phyloP scores from a whole-genome alignment of 1,140 invertebrate species.

The Polyergus mexicanus region DNA sequence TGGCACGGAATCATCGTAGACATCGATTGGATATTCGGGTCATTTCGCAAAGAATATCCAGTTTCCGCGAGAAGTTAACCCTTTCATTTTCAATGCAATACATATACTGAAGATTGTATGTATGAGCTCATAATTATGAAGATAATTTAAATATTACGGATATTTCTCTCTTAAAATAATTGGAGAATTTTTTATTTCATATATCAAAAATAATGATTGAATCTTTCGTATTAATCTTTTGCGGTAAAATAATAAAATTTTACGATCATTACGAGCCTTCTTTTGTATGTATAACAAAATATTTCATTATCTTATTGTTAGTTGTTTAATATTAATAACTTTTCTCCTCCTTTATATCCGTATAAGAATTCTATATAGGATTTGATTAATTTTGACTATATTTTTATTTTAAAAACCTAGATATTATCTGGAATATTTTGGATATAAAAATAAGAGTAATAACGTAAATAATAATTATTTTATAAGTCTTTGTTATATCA shows the following conservation, averaged over 20 bases:
- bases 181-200: not conserved
- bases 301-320: not conserved
- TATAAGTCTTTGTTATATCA: not conserved
- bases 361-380: not conserved
- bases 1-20: not conserved
- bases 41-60: conserved; percentile 26
- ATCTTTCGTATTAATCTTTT: not conserved
- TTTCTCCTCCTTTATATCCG: not conserved
- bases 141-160: too few species aligned
- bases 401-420: not conserved
- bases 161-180: not conserved
- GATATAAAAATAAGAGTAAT: not conserved
- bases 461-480: not conserved
- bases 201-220: not conserved
- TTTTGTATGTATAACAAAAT: too few species aligned
- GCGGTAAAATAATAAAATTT: not conserved
- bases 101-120: too few species aligned
- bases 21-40: not conserved
- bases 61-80: not conserved
- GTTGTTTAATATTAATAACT: not conserved
- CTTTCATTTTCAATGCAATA: not conserved
- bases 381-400: not conserved
- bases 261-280: too few species aligned
- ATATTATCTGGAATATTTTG: not conserved
- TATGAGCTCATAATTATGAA: not conserved